These are phyloP conservation scores for Porites cylindrica DNA, from an alignment of 92 coral and sea anemone species.

Conservation along the genomic window DNA sequence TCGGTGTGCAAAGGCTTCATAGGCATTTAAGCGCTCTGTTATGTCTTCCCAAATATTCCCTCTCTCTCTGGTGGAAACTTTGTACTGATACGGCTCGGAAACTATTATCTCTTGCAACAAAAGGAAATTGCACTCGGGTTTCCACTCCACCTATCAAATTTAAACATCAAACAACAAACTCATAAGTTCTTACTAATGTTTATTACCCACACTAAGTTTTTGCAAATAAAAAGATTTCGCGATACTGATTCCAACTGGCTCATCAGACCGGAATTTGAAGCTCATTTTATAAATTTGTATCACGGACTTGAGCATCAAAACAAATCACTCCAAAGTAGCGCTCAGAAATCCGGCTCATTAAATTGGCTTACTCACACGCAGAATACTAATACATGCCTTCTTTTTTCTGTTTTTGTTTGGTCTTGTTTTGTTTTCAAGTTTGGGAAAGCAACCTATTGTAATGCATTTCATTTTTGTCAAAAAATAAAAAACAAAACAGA, in stretches of 20 bases:
- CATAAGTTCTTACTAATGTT: not conserved
- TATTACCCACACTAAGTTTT: not conserved
- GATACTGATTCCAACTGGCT: conserved; percentile 10
- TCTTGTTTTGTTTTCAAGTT: conserved; percentile 6
- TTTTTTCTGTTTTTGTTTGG: not conserved
- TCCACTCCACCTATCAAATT: conserved; percentile 38
- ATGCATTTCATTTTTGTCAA: conserved; percentile 8
- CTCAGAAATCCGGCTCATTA: not conserved
- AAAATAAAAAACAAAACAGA: conserved; percentile 14
- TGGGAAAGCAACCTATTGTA: conserved; percentile 23
- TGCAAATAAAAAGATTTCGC: not conserved
- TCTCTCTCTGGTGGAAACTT: conserved; percentile 11
- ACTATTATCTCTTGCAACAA: conserved; percentile 28
- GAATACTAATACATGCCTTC: conserved; percentile 14
- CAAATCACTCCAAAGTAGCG: conserved; percentile 5
- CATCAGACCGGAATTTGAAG: conserved; percentile 4
- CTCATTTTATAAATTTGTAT: not conserved
- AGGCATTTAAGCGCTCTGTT: conserved; percentile 21
- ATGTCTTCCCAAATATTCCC: conserved; percentile 43
- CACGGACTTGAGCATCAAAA: conserved; percentile 8
- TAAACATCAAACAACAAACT: conserved; percentile 4
- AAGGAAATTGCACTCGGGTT: conserved; percentile 17
- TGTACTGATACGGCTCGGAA: conserved; percentile 18
- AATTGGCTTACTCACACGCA: conserved; percentile 4
- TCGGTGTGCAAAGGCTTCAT: conserved; percentile 7